Percentiles rank a stretch among this genome's conserved stretches.
Evolutionary conservation across 2,888 invertebrate species (phyloP).

Genomic region (Pardosa pseudoannulata): DNA sequence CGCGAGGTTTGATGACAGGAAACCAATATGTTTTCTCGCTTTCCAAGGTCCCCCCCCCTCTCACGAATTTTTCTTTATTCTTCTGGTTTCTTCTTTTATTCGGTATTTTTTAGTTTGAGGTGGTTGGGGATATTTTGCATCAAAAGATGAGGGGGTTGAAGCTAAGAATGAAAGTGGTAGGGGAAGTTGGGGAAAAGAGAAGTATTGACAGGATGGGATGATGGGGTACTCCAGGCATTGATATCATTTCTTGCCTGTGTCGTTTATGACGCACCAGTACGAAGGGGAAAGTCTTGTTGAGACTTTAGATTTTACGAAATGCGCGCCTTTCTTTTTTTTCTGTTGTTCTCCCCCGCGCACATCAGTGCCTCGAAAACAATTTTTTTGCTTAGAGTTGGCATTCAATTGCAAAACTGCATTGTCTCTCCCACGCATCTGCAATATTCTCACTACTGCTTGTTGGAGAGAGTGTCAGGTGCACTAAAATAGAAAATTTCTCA

Average conservation of each 20-base stretch:
- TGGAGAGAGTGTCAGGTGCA: too few relatives aligned
- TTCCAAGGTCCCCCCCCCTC: neutral
- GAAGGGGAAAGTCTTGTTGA: neutral
- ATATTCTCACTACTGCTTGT: neutral
- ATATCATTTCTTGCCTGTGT: conserved; percentile 14
- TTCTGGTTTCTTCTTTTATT: neutral
- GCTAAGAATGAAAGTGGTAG: neutral
- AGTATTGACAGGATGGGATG: conserved; percentile 19
- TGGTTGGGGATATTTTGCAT: conserved; percentile 21
- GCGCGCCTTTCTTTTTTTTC: neutral
- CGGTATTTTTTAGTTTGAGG: conserved; percentile 14
- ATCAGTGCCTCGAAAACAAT: conserved; percentile 2
- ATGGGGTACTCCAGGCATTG: neutral
- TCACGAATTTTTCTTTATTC: neutral
- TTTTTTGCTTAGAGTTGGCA: neutral
- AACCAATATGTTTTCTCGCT: conserved; percentile 45
- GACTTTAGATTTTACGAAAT: neutral
- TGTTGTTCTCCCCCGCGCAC: neutral
- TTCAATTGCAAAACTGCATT: neutral
- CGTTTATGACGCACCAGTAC: neutral
- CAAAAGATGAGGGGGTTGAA: conserved; percentile 29
- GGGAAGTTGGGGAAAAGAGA: neutral
- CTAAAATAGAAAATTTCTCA: too few relatives aligned
- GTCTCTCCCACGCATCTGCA: neutral
- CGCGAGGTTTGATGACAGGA: conserved; percentile 8